Evolutionary conservation across 2,113 vertebrate species (phyloP).

Genomic region (Zosterops hypoxanthus): DNA sequence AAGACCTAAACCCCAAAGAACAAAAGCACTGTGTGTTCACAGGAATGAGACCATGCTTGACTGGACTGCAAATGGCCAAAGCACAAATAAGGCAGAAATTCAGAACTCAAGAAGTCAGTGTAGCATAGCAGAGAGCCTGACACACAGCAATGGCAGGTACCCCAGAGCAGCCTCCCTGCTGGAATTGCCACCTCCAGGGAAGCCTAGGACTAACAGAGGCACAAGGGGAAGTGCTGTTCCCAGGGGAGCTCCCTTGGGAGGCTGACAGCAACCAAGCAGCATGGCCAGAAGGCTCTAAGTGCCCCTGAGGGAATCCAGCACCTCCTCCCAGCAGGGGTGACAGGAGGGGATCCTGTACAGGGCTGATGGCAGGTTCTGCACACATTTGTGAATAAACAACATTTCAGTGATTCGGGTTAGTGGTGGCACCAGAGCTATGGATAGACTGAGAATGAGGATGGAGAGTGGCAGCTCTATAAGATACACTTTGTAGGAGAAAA

Average conservation of each 20-base stretch:
- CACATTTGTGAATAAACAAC: background rate
- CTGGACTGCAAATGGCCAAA: background rate
- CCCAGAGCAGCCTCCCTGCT: background rate
- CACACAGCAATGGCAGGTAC: background rate
- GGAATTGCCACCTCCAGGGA: background rate
- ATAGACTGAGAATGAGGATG: background rate
- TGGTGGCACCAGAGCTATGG: background rate
- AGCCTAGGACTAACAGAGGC: background rate
- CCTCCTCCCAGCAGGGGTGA: background rate
- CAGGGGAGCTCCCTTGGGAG: background rate
- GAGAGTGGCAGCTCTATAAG: background rate
- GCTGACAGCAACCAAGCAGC: background rate
- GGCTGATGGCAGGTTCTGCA: background rate
- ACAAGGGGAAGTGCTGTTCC: background rate
- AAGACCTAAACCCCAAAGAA: background rate
- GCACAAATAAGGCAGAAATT: background rate
- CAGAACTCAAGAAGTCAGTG: fast-evolving
- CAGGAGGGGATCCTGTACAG: background rate
- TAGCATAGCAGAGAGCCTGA: background rate
- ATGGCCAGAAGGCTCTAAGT: background rate
- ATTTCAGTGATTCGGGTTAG: background rate
- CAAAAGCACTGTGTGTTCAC: background rate
- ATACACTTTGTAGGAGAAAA: background rate
- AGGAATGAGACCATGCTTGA: background rate
- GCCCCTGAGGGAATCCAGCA: background rate